Percentiles rank a stretch among this genome's conserved stretches.
phyloP scores from a whole-genome alignment of 2,113 vertebrate genomes.

The Cercopithecus mona region DNA sequence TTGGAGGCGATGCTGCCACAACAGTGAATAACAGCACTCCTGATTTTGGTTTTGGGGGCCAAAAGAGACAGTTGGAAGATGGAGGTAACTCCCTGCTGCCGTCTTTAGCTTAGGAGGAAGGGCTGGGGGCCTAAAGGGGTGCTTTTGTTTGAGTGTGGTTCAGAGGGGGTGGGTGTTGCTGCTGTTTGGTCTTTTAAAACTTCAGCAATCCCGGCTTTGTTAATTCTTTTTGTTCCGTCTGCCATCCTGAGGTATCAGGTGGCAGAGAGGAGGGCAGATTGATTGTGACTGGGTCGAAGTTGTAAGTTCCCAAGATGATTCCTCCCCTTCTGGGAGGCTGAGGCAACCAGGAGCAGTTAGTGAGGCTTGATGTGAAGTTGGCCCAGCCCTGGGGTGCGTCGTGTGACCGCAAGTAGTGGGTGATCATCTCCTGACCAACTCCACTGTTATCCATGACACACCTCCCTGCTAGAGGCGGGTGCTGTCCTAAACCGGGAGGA shows the following conservation, averaged over 20 bases:
- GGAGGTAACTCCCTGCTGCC: conserved; percentile 85
- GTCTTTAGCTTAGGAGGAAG: neutral
- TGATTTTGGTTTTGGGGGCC: conserved; percentile 90
- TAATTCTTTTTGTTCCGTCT: neutral
- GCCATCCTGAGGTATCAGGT: conserved; percentile 44
- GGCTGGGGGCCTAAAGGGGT: neutral
- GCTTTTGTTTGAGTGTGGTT: neutral
- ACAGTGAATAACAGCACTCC: conserved; percentile 89
- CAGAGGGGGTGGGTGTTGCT: neutral
- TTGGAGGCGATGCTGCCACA: conserved; percentile 90
- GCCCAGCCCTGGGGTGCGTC: no score
- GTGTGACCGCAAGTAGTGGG: neutral
- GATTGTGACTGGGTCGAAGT: neutral
- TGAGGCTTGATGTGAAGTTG: neutral
- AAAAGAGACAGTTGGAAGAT: conserved; percentile 94
- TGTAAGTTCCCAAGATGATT: neutral
- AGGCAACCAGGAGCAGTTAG: neutral
- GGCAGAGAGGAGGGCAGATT: conserved; percentile 5
- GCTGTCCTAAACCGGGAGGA: neutral
- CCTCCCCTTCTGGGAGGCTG: neutral
- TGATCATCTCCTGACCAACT: no score
- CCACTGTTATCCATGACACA: neutral
- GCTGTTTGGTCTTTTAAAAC: neutral
- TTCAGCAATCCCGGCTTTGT: neutral
- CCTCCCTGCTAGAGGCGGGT: neutral